Evolutionary conservation across 2,888 invertebrate species (phyloP).

Genomic region (Tinea pellionella): DNA sequence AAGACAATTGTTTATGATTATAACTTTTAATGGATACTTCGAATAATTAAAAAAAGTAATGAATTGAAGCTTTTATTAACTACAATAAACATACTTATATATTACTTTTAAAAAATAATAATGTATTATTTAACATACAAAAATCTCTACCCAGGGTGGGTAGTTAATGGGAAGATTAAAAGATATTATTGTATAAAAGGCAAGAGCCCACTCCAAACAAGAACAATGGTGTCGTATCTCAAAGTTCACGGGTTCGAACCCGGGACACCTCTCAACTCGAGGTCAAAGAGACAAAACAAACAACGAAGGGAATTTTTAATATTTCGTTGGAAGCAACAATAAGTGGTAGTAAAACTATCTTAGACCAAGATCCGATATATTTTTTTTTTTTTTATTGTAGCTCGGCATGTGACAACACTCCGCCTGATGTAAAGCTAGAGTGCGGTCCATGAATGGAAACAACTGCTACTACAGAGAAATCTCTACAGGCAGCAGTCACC

Average conservation of each 20-base stretch:
- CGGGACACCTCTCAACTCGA: not conserved
- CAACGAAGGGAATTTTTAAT: slow-evolving; percentile 27
- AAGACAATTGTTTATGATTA: not conserved
- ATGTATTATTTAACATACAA: not conserved
- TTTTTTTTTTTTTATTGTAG: too few relatives aligned
- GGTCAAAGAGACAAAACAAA: not conserved
- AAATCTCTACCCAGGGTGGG: not conserved
- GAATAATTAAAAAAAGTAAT: not conserved
- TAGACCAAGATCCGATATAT: not conserved
- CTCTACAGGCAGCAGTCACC: too few relatives aligned
- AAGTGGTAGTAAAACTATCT: slow-evolving; percentile 9
- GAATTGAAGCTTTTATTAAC: too few relatives aligned
- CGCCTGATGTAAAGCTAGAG: too few relatives aligned
- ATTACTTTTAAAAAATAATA: too few relatives aligned
- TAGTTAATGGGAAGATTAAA: not conserved
- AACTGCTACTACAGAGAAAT: too few relatives aligned
- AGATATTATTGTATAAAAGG: not conserved
- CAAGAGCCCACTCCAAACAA: not conserved
- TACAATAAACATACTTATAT: too few relatives aligned
- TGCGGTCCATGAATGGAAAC: not conserved
- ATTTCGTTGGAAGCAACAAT: slow-evolving; percentile 28
- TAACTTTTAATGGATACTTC: not conserved
- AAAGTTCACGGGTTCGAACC: not conserved
- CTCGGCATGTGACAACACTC: too few relatives aligned
- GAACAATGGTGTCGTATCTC: slow-evolving; percentile 9